A percentile compares a stretch with the other conserved stretches of the same genome.
Conservation (phyloP, 2,888 invertebrate species). For the Acronicta psi region DNA sequence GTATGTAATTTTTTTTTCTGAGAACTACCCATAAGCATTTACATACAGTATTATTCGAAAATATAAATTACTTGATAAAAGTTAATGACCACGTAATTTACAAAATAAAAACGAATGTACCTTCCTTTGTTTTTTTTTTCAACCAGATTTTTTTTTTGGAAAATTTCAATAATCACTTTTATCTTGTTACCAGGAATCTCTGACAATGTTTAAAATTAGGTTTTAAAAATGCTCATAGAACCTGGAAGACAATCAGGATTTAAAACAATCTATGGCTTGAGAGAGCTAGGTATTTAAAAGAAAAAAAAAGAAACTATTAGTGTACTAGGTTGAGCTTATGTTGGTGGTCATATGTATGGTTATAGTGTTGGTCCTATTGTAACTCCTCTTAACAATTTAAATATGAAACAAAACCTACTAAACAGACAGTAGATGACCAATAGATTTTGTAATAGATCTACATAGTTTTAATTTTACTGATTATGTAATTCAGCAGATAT, state of each 20-base stretch:
- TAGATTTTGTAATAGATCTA: constrained; percentile 8
- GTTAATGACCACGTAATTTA: constrained; percentile 20
- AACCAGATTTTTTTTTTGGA: constrained; percentile 28
- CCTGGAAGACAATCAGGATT: constrained; percentile 17
- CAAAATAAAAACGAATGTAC: constrained; percentile 36
- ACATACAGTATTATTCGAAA: constrained; percentile 7
- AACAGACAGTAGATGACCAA: constrained; percentile 1
- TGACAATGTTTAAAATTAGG: no score
- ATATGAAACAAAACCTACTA: no score
- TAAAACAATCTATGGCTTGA: constrained; percentile 30
- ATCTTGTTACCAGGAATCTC: background rate
- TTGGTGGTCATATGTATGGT: no score
- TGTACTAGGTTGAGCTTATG: constrained; percentile 8
- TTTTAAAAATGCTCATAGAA: no score
- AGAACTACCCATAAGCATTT: constrained; percentile 3
- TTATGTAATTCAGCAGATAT: constrained; percentile 24
- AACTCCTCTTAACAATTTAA: no score
- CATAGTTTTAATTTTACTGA: constrained; percentile 9
- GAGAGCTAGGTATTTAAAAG: constrained; percentile 34
- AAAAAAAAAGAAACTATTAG: constrained; percentile 2
- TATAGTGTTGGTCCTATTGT: no score
- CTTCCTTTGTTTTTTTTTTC: constrained; percentile 14
- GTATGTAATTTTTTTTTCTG: constrained; percentile 16
- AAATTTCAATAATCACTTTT: constrained; percentile 31
- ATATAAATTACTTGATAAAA: constrained; percentile 12